phyloP scores from a whole-genome alignment of 2,113 vertebrate species.

The Pangasianodon gigas region DNA sequence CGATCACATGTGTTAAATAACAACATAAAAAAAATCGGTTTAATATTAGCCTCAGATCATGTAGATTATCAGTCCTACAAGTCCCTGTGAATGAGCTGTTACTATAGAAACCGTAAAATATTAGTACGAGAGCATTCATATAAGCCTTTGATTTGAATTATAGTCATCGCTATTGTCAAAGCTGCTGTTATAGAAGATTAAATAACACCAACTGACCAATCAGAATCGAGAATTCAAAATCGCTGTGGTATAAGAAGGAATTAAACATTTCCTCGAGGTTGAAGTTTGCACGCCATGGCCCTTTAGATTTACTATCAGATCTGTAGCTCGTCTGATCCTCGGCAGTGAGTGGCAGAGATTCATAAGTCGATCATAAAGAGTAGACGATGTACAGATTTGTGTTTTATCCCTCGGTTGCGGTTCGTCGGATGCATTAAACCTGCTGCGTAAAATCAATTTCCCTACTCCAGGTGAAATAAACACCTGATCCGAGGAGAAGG shows the following conservation, averaged over 20 bases:
- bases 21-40: background rate
- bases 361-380: background rate
- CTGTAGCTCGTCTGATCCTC: background rate
- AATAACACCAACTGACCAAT: background rate
- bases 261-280: background rate
- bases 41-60: background rate
- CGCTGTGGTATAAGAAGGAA: background rate
- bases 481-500: background rate
- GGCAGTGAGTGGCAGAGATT: background rate
- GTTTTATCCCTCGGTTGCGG: background rate
- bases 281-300: background rate
- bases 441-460: slow-evolving; percentile 25
- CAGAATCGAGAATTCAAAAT: background rate
- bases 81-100: background rate
- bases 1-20: background rate
- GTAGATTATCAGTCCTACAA: background rate
- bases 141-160: background rate
- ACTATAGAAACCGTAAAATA: background rate
- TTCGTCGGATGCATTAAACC: slow-evolving; percentile 21
- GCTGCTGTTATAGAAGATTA: background rate
- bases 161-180: background rate
- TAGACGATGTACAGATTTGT: background rate
- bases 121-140: background rate
- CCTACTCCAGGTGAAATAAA: background rate
- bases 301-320: too few species aligned